A percentile compares a stretch with the other conserved stretches of the same genome.
Conservation (phyloP, 2,797 vertebrate species). For the Coccyzus lansbergi region DNA sequence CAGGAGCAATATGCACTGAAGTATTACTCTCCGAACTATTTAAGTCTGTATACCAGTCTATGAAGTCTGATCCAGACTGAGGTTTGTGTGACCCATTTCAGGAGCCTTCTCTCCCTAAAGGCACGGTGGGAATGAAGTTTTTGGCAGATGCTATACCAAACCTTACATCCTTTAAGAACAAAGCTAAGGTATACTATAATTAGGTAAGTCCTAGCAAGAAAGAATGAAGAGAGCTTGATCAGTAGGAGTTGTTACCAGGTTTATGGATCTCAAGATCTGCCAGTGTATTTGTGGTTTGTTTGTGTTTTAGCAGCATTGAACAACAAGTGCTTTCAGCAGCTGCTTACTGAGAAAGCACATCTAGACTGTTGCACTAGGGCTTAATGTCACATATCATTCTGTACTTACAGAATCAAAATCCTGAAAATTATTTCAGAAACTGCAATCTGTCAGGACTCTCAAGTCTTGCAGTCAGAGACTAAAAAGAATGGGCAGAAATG, state of each 20-base stretch:
- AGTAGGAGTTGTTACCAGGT: not conserved
- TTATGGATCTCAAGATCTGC: not conserved
- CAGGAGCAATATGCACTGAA: not conserved
- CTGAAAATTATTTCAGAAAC: not conserved
- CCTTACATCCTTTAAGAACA: not conserved
- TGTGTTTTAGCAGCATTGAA: conserved; percentile 26
- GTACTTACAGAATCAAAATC: not conserved
- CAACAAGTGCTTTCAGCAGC: not conserved
- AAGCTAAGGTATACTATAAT: not conserved
- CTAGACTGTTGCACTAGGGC: not conserved
- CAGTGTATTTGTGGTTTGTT: not conserved
- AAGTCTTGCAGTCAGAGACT: not conserved
- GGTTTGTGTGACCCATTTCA: not conserved
- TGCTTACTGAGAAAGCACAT: not conserved
- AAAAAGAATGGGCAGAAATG: not conserved
- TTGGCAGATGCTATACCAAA: not conserved
- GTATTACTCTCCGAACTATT: not conserved
- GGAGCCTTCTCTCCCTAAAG: not conserved
- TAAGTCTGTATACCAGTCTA: not conserved
- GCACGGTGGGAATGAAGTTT: not conserved
- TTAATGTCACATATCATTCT: not conserved
- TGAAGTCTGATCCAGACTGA: not conserved
- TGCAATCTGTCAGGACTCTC: not conserved
- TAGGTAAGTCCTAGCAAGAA: not conserved
- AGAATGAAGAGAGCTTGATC: not conserved